Conservation (phyloP, 2,888 invertebrate genomes). For the Campoplex capitator region DNA sequence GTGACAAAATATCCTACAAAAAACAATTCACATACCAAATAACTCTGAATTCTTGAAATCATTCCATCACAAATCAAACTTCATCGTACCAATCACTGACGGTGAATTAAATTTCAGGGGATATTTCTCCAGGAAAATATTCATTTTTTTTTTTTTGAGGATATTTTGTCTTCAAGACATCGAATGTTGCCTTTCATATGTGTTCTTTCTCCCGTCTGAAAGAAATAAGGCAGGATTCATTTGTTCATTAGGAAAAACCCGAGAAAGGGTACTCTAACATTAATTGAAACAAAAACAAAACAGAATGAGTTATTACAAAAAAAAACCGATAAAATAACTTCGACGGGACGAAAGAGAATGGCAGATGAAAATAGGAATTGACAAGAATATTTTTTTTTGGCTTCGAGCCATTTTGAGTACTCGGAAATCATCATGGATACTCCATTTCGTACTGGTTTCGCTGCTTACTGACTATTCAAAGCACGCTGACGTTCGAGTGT, state of each 20-base stretch:
- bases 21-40: too few relatives aligned
- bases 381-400: background rate
- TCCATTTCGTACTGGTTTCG: background rate
- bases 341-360: background rate
- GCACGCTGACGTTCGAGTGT: background rate
- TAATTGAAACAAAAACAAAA: background rate
- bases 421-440: background rate
- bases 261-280: background rate
- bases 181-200: background rate
- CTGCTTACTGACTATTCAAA: background rate
- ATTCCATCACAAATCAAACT: too few relatives aligned
- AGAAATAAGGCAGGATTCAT: background rate
- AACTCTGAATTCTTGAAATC: too few relatives aligned
- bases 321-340: background rate
- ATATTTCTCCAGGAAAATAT: too few relatives aligned
- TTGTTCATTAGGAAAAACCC: background rate
- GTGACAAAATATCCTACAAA: too few relatives aligned
- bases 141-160: too few relatives aligned
- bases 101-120: too few relatives aligned
- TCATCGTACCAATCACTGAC: too few relatives aligned
- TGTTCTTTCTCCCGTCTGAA: background rate
- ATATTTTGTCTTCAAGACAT: too few relatives aligned
- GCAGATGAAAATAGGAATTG: background rate
- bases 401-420: background rate
- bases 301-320: background rate